Base-by-base conservation (phyloP, 2,888 invertebrate genomes). In the Diloba caeruleocephala region DNA sequence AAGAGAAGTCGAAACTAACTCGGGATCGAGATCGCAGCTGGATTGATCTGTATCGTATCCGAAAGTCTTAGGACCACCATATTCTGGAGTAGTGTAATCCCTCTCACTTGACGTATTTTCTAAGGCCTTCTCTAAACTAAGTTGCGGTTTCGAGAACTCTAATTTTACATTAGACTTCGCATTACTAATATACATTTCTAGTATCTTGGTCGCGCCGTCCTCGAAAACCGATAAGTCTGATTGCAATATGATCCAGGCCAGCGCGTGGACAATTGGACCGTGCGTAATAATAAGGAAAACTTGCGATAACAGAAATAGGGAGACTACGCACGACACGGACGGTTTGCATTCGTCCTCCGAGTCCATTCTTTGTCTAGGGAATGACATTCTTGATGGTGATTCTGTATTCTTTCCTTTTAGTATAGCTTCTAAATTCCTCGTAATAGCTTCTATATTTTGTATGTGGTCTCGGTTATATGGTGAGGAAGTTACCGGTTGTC, bases 251-350 rank as follows among this genome's bases (percentile, higher is more conserved):
- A 98, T 97, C 95, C 98, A 96, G 29, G 98, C 98, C 65, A 99
- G 88, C 4, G 97, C 96, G 76, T 98, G 97, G 3, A 99, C 98
- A 69, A 99, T 94, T 0, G 98, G 98, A 1, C 96, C 95, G 84
- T 99, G 98, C 2, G 97, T 97, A 62, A 99, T 96, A 64, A 99
- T 99, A 50, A 99, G 94, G 92, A 99, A 99, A 36, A 99, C 98
- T 95, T 99, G 97, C 1, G 98, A 98, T 56, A 99, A 90, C 50
- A 99, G 92, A 92, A 98, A 99, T 56, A 99, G 91, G 0, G 98
- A 96, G 3, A 99, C 98, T 7, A 98, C 97, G 57, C 97, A 97
- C 54, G 98, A 98, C 0, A 98, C 97, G 58, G 97, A 96, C 2
- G 96, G 96, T 85, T 95, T 95, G 5, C 82, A 80, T 66, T 95